phyloP scores from a whole-genome alignment of 2,113 vertebrate genomes.

The Eonycteris spelaea region DNA sequence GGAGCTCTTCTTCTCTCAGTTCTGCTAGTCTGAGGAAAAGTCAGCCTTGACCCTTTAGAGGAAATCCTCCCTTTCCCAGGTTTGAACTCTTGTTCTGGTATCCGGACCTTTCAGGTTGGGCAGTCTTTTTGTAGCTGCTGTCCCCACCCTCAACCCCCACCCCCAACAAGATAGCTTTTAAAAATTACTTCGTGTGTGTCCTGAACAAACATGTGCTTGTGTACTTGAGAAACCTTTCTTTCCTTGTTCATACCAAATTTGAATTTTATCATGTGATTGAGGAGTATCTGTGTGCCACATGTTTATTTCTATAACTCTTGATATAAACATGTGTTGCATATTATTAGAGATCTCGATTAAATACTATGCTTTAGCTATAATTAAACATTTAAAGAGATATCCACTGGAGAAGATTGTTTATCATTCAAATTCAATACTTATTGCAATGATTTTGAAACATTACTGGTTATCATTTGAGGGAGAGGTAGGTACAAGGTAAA shows the following conservation, averaged over 20 bases:
- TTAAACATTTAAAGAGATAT: conserved; percentile 68
- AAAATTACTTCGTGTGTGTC: neutral
- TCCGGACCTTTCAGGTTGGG: neutral
- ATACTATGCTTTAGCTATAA: conserved; percentile 63
- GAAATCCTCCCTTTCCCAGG: neutral
- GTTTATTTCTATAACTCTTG: conserved; percentile 66
- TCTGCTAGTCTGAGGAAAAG: neutral
- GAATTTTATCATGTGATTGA: conserved; percentile 32
- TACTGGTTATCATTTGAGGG: neutral
- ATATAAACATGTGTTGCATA: conserved; percentile 56
- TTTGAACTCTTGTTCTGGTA: neutral
- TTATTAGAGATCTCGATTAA: conserved; percentile 73
- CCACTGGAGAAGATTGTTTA: conserved; percentile 57
- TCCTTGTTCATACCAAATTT: neutral
- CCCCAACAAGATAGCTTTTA: neutral
- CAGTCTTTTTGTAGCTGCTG: neutral
- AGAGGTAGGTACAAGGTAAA: neutral
- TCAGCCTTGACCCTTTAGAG: neutral
- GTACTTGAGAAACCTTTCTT: neutral
- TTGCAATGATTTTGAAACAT: conserved; percentile 51
- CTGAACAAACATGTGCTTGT: neutral
- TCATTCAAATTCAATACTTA: conserved; percentile 42
- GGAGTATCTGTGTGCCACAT: neutral
- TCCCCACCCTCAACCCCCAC: no score
- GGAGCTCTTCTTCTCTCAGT: neutral